These are phyloP conservation scores for Ptyas mucosa DNA, from an alignment of 2,113 vertebrate species.

Conservation along the genomic window DNA sequence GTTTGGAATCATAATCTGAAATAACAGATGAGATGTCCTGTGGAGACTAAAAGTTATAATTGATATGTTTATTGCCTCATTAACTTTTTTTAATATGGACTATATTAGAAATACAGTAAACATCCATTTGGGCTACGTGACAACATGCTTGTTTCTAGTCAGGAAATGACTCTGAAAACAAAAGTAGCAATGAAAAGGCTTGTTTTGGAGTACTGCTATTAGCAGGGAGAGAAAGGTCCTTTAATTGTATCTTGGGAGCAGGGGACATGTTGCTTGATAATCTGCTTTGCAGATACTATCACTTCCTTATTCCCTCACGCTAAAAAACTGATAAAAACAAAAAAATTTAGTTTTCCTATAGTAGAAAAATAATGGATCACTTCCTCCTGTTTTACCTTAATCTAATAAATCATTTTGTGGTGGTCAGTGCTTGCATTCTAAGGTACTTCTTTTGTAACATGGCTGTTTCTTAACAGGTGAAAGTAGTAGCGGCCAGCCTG, in stretches of 20 bases:
- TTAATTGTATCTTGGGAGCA: not conserved
- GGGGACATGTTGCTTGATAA: not conserved
- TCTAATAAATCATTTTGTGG: not conserved
- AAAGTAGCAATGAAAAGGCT: not conserved
- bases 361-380: not conserved
- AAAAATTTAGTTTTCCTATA: not conserved
- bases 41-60: not conserved
- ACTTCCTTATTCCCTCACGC: not conserved
- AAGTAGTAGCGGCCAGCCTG: slow-evolving; percentile 68
- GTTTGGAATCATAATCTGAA: not conserved
- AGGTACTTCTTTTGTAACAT: not conserved
- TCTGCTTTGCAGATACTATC: not conserved
- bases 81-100: not conserved
- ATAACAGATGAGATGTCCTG: too few species aligned
- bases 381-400: too few species aligned
- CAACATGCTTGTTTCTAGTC: not conserved
- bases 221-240: not conserved
- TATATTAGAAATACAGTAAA: not conserved
- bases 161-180: not conserved
- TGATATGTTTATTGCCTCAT: not conserved
- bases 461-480: slow-evolving; percentile 70
- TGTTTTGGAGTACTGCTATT: not conserved
- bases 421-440: not conserved
- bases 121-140: not conserved
- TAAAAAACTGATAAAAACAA: not conserved